These are phyloP conservation scores for Habropoda laboriosa DNA, from an alignment of 1,140 invertebrate species.

Conservation along the genomic window DNA sequence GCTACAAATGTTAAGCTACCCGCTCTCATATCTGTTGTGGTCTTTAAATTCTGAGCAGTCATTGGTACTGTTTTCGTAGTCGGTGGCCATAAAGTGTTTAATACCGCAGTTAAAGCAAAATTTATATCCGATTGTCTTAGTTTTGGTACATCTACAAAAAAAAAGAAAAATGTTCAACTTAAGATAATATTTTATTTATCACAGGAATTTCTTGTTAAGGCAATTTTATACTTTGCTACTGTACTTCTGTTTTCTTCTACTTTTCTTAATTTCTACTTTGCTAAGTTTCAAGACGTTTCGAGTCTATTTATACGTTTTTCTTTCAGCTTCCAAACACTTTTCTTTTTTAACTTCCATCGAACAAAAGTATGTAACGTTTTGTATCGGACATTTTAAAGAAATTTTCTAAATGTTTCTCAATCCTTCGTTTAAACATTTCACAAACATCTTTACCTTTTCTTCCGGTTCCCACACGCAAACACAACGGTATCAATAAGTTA, in stretches of 20 bases:
- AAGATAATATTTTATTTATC: too few species aligned
- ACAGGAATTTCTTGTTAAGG: too few species aligned
- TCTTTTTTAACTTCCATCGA: not conserved
- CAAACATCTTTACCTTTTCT: conserved; percentile 92
- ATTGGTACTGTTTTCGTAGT: conserved; percentile 84
- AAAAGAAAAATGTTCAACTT: not conserved
- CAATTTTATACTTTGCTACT: too few species aligned
- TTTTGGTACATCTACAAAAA: conserved; percentile 90
- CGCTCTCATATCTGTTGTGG: conserved; percentile 86
- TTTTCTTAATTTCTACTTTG: too few species aligned
- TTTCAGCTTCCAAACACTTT: too few species aligned
- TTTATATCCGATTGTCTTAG: conserved; percentile 94
- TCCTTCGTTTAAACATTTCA: too few species aligned
- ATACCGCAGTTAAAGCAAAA: conserved; percentile 94
- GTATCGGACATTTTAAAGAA: too few species aligned
- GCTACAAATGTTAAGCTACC: conserved; percentile 89
- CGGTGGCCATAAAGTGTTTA: conserved; percentile 93
- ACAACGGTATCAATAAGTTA: conserved; percentile 97
- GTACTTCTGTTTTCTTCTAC: too few species aligned
- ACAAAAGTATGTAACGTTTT: too few species aligned
- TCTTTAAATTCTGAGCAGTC: conserved; percentile 85
- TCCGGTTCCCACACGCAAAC: conserved; percentile 95
- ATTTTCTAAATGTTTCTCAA: too few species aligned
- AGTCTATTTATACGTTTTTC: too few species aligned
- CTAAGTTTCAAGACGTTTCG: too few species aligned